Conservation (phyloP, 2,888 invertebrate genomes). For the Drosophila leonis region DNA sequence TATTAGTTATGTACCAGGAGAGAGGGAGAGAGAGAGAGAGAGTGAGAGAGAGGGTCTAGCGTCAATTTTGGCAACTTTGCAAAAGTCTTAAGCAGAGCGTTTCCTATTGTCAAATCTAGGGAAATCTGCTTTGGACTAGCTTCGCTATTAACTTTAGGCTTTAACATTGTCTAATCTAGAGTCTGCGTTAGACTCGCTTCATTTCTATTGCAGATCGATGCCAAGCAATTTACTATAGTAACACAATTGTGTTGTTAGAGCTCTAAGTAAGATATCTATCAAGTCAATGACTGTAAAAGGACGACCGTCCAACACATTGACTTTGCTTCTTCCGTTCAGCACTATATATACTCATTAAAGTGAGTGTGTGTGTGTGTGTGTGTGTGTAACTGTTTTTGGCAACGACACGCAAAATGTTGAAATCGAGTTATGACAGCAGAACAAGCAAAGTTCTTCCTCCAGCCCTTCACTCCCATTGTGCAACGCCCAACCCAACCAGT, state of each 20-base stretch:
- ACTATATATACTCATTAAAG: slow-evolving; percentile 1
- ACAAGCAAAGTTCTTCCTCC: slow-evolving; percentile 37
- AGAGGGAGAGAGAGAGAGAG: too few relatives aligned
- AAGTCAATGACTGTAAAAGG: slow-evolving; percentile 12
- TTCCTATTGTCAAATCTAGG: neutral
- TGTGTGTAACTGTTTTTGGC: slow-evolving; percentile 41
- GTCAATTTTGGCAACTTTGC: too few relatives aligned
- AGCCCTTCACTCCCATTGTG: neutral
- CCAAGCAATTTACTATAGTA: neutral
- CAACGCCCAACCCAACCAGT: neutral
- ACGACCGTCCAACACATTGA: neutral
- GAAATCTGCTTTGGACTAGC: neutral
- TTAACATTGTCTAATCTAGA: neutral
- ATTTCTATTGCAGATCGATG: neutral
- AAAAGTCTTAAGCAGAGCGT: neutral
- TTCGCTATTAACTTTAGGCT: neutral
- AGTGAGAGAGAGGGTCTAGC: too few relatives aligned
- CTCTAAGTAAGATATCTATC: slow-evolving; percentile 7
- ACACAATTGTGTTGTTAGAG: neutral
- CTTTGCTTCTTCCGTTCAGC: neutral
- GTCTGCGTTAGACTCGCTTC: neutral
- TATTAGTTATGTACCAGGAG: too few relatives aligned
- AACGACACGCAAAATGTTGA: slow-evolving; percentile 55
- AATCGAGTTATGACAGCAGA: slow-evolving; percentile 61
- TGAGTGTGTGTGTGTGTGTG: slow-evolving; percentile 1